Percentiles rank a stretch among this genome's conserved stretches.
Evolutionary conservation across 2,113 vertebrate species (phyloP).

Genomic region (Myotis brandtii): DNA sequence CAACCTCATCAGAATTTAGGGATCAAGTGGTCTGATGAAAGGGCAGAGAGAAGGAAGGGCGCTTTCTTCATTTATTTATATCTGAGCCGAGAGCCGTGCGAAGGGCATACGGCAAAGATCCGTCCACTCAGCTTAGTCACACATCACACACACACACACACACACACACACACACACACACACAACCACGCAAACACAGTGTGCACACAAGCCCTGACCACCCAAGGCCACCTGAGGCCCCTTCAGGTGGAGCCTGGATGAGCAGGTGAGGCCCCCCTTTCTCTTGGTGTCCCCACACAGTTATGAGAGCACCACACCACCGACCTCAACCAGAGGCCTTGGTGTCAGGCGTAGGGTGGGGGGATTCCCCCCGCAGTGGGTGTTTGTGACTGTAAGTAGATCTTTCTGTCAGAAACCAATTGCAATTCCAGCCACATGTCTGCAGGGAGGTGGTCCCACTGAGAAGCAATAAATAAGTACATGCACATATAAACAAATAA

Average conservation of each 20-base stretch:
- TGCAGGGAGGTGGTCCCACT: slow-evolving; percentile 63
- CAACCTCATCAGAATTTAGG: neutral
- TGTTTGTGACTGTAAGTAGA: slow-evolving; percentile 69
- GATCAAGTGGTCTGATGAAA: neutral
- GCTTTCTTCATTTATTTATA: accelerated
- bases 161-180: neutral
- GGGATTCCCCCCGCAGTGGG: slow-evolving; percentile 8
- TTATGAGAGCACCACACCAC: slow-evolving; percentile 67
- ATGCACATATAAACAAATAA: neutral
- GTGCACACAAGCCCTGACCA: slow-evolving; percentile 45
- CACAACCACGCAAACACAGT: neutral
- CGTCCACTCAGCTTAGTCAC: slow-evolving; percentile 16
- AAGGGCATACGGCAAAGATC: accelerated
- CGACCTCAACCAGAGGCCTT: slow-evolving; percentile 59
- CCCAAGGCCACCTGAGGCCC: slow-evolving; percentile 68
- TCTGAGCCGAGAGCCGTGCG: accelerated
- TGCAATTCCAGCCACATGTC: slow-evolving; percentile 58
- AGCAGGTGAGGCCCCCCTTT: slow-evolving; percentile 53
- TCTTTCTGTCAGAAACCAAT: slow-evolving; percentile 72
- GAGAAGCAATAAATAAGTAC: neutral
- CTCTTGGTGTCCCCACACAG: slow-evolving; percentile 30
- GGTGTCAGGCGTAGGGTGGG: slow-evolving; percentile 48
- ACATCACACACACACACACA: neutral
- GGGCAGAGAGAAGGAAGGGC: too few relatives aligned
- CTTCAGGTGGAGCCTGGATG: slow-evolving; percentile 30